Percentiles rank a stretch among this genome's conserved stretches.
Evolutionary conservation across 2,888 invertebrate species (phyloP).

Genomic region (Acronicta leporina): DNA sequence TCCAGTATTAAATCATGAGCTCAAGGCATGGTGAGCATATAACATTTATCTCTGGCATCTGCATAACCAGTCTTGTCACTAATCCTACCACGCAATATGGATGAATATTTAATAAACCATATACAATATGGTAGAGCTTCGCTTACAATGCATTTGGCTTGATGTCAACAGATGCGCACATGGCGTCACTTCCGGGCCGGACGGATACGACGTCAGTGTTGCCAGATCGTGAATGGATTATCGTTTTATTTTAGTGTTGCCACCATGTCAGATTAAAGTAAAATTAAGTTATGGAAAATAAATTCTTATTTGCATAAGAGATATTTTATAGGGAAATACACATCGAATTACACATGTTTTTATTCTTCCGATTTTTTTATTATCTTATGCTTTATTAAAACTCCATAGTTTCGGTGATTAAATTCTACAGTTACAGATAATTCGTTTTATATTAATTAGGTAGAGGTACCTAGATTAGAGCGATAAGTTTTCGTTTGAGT

Average conservation of each 20-base stretch:
- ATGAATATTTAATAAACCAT: conserved; percentile 40
- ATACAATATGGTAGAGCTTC: conserved; percentile 17
- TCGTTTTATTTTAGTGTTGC: conserved; percentile 32
- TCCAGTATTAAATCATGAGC: neutral
- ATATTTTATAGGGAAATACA: no score
- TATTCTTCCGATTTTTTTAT: no score
- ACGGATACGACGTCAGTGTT: conserved; percentile 42
- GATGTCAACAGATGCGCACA: conserved; percentile 56
- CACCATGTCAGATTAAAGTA: conserved; percentile 1
- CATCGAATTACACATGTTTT: no score
- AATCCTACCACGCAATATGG: conserved; percentile 8
- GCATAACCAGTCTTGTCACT: neutral
- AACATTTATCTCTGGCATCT: neutral
- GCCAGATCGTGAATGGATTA: conserved; percentile 37
- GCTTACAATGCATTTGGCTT: conserved; percentile 52
- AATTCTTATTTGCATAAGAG: neutral
- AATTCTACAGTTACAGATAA: no score
- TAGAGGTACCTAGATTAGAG: no score
- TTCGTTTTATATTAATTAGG: no score
- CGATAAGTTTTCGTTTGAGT: no score
- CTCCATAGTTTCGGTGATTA: no score
- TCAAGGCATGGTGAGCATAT: no score
- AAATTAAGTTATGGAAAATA: neutral
- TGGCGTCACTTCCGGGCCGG: conserved; percentile 49
- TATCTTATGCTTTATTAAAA: no score